These are phyloP conservation scores for Microcebus tavaratra DNA, from an alignment of 2,113 vertebrate genomes.

Conservation along the genomic window DNA sequence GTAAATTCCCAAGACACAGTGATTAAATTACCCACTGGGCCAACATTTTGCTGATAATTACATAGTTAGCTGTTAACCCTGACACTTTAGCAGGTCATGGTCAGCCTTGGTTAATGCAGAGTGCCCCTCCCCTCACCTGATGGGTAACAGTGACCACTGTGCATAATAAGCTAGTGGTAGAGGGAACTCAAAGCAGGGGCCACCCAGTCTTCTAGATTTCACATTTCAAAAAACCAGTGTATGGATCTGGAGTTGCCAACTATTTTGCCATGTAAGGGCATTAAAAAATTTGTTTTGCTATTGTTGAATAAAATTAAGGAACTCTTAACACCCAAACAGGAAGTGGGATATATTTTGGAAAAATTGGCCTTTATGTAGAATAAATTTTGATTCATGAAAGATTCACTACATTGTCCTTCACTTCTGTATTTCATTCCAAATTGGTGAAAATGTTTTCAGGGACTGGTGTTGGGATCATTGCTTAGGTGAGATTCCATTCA, in stretches of 20 bases:
- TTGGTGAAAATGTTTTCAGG: background rate
- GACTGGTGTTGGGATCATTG: background rate
- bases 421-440: background rate
- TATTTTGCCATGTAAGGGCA: background rate
- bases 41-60: background rate
- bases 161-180: background rate
- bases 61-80: background rate
- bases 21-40: background rate
- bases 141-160: background rate
- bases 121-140: background rate
- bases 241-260: background rate
- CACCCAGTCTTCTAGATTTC: background rate
- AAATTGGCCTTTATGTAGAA: background rate
- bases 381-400: background rate
- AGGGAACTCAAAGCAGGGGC: background rate
- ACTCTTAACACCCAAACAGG: background rate
- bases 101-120: background rate
- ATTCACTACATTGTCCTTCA: background rate
- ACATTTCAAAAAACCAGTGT: background rate
- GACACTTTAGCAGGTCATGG: background rate
- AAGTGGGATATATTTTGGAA: background rate
- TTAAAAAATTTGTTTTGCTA: background rate
- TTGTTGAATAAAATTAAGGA: slow-evolving; percentile 26
- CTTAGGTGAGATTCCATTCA: background rate
- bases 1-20: slow-evolving; percentile 10